These are phyloP conservation scores for Hyperoplus lanceolatus DNA, from an alignment of 2,797 vertebrate genomes.

Conservation along the genomic window DNA sequence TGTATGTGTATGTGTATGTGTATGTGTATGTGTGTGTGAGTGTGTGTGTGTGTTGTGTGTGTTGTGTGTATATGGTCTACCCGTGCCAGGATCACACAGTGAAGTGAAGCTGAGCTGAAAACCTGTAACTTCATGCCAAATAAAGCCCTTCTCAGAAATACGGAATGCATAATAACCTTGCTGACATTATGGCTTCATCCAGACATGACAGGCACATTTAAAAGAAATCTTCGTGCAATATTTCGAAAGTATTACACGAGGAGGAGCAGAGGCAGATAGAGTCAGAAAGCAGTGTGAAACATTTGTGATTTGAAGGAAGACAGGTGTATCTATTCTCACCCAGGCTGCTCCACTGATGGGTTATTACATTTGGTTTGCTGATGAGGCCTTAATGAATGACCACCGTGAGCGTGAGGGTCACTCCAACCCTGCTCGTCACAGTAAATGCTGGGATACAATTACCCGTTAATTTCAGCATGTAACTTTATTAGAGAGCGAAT, in stretches of 20 bases:
- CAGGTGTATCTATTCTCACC: neutral
- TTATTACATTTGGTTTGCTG: neutral
- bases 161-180: too few species aligned
- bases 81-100: neutral
- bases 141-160: neutral
- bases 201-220: neutral
- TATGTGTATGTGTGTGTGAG: conserved; percentile 1
- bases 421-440: neutral
- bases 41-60: neutral
- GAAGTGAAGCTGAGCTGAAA: conserved; percentile 15
- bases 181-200: neutral
- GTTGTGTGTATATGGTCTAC: conserved; percentile 14
- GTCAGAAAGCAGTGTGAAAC: neutral
- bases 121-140: neutral
- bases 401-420: neutral
- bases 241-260: neutral
- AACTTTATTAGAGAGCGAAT: neutral
- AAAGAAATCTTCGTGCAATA: neutral
- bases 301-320: neutral
- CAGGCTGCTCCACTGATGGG: neutral
- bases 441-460: neutral
- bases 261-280: neutral
- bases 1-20: neutral
- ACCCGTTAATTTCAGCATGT: neutral
- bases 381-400: neutral